Percentiles rank a stretch among this genome's conserved stretches.
These are phyloP conservation scores for Drosophila tsacasi DNA, from an alignment of 1,140 invertebrate species.

Conservation along the genomic window DNA sequence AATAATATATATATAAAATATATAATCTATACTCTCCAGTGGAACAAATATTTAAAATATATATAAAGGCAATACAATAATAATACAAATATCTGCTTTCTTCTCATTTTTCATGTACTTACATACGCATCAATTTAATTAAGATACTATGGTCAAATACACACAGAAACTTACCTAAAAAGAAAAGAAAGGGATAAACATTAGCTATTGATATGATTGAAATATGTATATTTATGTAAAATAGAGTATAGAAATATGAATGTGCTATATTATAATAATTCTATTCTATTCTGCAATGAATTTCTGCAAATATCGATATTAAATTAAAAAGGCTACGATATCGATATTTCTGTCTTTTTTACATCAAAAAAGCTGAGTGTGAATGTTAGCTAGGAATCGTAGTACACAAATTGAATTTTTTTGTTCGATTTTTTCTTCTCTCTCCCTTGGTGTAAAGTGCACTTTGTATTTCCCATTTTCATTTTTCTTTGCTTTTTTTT, in stretches of 20 bases:
- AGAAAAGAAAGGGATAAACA: constrained; percentile 22
- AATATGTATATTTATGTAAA: neutral
- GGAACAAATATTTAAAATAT: too few species aligned
- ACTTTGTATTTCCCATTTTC: constrained; percentile 18
- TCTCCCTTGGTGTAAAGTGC: constrained; percentile 18
- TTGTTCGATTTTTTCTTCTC: neutral
- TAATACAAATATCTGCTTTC: too few species aligned
- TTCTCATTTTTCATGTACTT: neutral
- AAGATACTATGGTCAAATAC: neutral
- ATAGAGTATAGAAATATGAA: neutral
- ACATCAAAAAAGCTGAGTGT: too few species aligned
- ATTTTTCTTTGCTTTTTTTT: neutral
- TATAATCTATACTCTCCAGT: too few species aligned
- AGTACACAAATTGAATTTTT: constrained; percentile 6
- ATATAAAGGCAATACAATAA: too few species aligned
- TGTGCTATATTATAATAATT: too few species aligned
- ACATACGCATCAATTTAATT: neutral
- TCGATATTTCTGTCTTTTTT: too few species aligned
- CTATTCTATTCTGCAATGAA: neutral
- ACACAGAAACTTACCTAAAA: constrained; percentile 59
- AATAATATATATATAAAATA: too few species aligned
- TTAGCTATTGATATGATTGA: neutral
- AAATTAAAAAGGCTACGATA: neutral
- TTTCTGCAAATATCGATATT: too few species aligned
- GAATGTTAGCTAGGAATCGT: neutral